Evolutionary conservation across 2,797 vertebrate species (phyloP).

Genomic region (Cirrhinus molitorella): DNA sequence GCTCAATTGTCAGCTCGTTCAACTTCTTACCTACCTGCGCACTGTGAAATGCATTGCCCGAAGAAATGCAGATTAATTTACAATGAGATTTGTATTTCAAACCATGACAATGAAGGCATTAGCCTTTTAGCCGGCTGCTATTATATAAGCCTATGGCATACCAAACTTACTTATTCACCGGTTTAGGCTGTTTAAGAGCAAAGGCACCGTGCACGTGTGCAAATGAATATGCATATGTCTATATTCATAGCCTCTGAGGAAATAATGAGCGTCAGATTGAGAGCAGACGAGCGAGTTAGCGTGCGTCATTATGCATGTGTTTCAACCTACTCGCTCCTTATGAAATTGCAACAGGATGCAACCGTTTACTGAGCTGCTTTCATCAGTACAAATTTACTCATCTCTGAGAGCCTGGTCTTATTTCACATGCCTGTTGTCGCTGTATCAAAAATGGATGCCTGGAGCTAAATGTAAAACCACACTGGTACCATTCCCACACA

Average conservation of each 20-base stretch:
- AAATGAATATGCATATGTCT: slow-evolving; percentile 41
- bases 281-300: slow-evolving; percentile 1
- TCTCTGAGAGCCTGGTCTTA: slow-evolving; percentile 40
- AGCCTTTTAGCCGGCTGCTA: slow-evolving; percentile 36
- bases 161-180: neutral
- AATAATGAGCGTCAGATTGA: slow-evolving; percentile 18
- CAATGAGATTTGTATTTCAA: slow-evolving; percentile 48
- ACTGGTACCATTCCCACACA: slow-evolving; percentile 46
- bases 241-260: slow-evolving; percentile 20
- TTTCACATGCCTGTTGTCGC: slow-evolving; percentile 42
- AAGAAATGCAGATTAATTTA: slow-evolving; percentile 50
- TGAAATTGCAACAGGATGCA: slow-evolving; percentile 37
- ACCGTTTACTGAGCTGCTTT: slow-evolving; percentile 31
- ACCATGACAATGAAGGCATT: slow-evolving; percentile 40
- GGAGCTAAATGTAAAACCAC: slow-evolving; percentile 42
- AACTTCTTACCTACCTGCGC: slow-evolving; percentile 40
- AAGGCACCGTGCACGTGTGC: neutral
- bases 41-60: slow-evolving; percentile 35
- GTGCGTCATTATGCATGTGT: slow-evolving; percentile 25
- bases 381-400: slow-evolving; percentile 34
- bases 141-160: slow-evolving; percentile 10
- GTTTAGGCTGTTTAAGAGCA: slow-evolving; percentile 5
- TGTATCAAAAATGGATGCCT: slow-evolving; percentile 51
- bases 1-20: slow-evolving; percentile 30
- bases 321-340: slow-evolving; percentile 21